Evolutionary conservation across 2,888 invertebrate genomes (phyloP).

Genomic region (Metopia argyrocephala): DNA sequence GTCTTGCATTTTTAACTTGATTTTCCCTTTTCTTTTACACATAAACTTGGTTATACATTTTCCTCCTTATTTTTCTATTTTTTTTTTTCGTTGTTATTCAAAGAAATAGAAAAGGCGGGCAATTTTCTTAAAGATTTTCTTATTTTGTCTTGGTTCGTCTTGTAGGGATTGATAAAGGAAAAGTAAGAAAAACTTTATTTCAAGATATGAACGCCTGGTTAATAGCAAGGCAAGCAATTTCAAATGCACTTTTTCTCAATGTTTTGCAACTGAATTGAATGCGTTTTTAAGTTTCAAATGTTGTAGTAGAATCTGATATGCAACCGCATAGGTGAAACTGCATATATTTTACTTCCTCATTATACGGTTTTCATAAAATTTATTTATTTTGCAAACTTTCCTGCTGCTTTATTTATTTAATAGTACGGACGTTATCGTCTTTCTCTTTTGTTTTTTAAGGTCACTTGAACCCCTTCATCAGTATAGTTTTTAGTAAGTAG

Average conservation of each 20-base stretch:
- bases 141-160: background rate
- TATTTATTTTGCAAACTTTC: too few species aligned
- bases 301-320: slow-evolving; percentile 33
- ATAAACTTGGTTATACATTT: slow-evolving; percentile 47
- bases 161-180: background rate
- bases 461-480: too few species aligned
- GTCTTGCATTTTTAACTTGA: slow-evolving; percentile 2
- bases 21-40: slow-evolving; percentile 27
- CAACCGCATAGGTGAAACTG: slow-evolving; percentile 20
- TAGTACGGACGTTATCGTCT: too few species aligned
- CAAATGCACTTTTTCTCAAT: slow-evolving; percentile 58
- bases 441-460: too few species aligned
- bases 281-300: slow-evolving; percentile 19
- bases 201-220: slow-evolving; percentile 54
- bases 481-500: too few species aligned
- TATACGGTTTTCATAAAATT: too few species aligned
- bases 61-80: background rate
- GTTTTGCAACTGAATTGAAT: slow-evolving; percentile 6
- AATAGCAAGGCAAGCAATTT: slow-evolving; percentile 44
- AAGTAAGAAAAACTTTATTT: slow-evolving; percentile 17
- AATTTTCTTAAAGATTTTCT: slow-evolving; percentile 52
- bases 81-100: background rate
- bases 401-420: too few species aligned
- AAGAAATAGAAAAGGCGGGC: slow-evolving; percentile 49
- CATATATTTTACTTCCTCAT: slow-evolving; percentile 5